Evolutionary conservation across 2,797 vertebrate genomes (phyloP), one percentile per base, ranked within the genome.

Genomic region (Poeciliopsis paucimaculata): DNA sequence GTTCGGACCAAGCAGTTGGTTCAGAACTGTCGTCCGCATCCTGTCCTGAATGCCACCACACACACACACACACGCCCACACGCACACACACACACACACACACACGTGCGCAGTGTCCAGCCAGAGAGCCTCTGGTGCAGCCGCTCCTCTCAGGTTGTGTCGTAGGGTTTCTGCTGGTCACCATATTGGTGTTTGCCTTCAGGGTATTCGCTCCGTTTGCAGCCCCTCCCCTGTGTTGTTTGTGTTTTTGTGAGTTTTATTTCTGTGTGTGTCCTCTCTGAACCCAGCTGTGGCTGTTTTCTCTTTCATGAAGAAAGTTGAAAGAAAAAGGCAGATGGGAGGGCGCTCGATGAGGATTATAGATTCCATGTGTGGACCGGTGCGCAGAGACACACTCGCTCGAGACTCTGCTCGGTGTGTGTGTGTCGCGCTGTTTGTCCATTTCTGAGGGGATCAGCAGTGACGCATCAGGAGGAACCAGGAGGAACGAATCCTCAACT

Each of bases 261-360:
- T 85, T 83, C 73, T 12, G 79, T 87, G 90, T 90, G 81, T 79
- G 88, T 89, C 72, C 43, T 84, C 85, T 89, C 84, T 87, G 75
- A 83, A 86, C 78, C 81, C 81, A 81, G 78, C 86, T 83, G 85
- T 55, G 91, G 90, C 86, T 88, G 84, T 83, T 89, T 92, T 90
- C 87, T 88, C 90, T 92, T 89, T 92, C 89, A 92, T 91, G 90
- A 89, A 86, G 77, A 86, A 86, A 91, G 86, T 92, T 93, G 34
- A 93, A 93, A 93, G 89, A 75, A 84, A 78, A 78, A 66, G 72
- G 47, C 43, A 0, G 49, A 72, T 26, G 57, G 78, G 73, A 55
- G 81, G 76, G 64, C 55, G 70, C 60, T 66, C 77, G 70, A 84
- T 81, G 0, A 28, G 77, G 78, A 74, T 92, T 87, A 92, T 88